A percentile compares a stretch with the other conserved stretches of the same genome.
These are phyloP conservation scores for Condylura cristata DNA, from an alignment of 2,113 vertebrate genomes.

Conservation along the genomic window DNA sequence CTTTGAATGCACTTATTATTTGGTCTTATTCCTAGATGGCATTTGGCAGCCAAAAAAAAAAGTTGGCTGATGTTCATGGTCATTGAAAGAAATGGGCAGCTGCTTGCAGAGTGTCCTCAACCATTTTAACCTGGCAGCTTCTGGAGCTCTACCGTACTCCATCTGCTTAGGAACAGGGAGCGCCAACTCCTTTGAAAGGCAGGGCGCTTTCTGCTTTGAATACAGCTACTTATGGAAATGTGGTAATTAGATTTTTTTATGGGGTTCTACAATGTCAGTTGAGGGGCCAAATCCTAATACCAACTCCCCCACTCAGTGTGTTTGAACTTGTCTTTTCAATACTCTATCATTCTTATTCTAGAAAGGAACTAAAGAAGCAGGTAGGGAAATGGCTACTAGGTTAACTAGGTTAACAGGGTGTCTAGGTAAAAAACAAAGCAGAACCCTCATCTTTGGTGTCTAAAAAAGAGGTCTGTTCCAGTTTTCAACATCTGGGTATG, in stretches of 20 bases:
- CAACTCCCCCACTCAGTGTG: not conserved
- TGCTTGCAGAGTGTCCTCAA: conserved; percentile 19
- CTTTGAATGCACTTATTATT: conserved; percentile 55
- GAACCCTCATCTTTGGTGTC: not conserved
- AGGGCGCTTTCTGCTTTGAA: not conserved
- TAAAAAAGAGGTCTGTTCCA: not conserved
- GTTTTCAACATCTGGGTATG: not conserved
- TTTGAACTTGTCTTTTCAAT: not conserved
- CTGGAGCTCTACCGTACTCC: not conserved
- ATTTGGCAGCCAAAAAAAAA: conserved; percentile 49
- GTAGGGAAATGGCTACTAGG: not conserved
- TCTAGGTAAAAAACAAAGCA: not conserved
- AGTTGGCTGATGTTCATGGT: conserved; percentile 46
- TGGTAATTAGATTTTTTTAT: not conserved
- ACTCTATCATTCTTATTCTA: not conserved
- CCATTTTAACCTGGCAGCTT: conserved; percentile 24
- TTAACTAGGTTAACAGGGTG: not conserved
- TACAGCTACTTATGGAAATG: not conserved
- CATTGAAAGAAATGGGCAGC: conserved; percentile 43
- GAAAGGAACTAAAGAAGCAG: not conserved
- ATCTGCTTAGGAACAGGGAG: conserved; percentile 1
- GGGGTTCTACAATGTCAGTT: not conserved
- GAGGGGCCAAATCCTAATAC: not conserved
- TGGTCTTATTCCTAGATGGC: conserved; percentile 55
- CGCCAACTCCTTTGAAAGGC: not conserved